Evolutionary conservation across 2,888 invertebrate species (phyloP), one percentile per base, ranked within the genome.

Genomic region (Trissolcus japonicus): DNA sequence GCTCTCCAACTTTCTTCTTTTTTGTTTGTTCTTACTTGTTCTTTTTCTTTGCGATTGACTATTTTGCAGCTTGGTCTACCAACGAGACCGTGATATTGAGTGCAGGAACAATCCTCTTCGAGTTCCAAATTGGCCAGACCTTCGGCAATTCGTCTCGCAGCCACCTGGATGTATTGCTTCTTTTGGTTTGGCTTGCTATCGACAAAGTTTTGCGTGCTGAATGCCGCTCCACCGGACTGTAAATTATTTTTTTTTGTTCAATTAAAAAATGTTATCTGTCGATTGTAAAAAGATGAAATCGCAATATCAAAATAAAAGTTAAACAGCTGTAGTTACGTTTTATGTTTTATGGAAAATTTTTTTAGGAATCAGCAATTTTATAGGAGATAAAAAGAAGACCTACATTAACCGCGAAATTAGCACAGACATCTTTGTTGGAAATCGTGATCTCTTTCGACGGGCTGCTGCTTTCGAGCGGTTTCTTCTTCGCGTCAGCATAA

Each of bases 161-260:
- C 82, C 4, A 92, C 90, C 82, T 91, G 91, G 25, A 92, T 80
- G 89, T 91, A 93, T 87, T 92, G 91, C 86, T 93, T 93, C 89
- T 91, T 92, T 79, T 92, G 91, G 11, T 90, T 91, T 0, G 91
- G 89, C 83, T 92, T 91, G 66, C 91, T 88, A 0, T 89, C 89
- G 62, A 90, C 77, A 91, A 92, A 93, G 88, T 92, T 93, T 76
- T 90, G 90, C 2, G 92, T 89, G 6, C 93, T 93, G 89, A 94
- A 93, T 9, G 93, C 91, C 13, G 93, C 91, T 17, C 95, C 95
- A 60, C 91, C 91, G 43, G 91, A 90, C 93, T 94, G 71, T 66
- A 65, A 25, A 25, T 35, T 35, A 11, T 9, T 35, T 35, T 19
- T 19, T 19, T 19, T 29, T 1, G 6, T 29, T 29, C 29, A 29